phyloP scores from a whole-genome alignment of 2,797 vertebrate species.

The Graptemys geographica region DNA sequence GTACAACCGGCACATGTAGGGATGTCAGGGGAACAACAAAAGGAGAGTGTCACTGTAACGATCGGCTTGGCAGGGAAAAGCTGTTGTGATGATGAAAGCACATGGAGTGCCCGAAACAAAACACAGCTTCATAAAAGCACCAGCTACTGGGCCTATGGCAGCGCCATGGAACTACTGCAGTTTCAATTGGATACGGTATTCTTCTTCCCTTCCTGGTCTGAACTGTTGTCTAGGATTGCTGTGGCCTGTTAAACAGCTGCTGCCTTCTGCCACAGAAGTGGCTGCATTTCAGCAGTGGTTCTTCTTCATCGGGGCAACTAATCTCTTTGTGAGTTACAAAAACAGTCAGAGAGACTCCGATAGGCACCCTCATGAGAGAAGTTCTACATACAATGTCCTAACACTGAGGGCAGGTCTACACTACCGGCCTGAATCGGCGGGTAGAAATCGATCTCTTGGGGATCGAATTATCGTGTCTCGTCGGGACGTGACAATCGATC shows the following conservation, averaged over 20 bases:
- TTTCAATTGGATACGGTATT: rapidly evolving
- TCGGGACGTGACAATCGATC: too few relatives aligned
- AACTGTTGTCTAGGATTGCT: not conserved
- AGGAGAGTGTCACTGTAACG: not conserved
- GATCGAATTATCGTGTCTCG: too few relatives aligned
- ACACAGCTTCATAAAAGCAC: not conserved
- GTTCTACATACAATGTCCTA: rapidly evolving
- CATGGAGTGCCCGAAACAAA: not conserved
- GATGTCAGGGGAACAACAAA: not conserved
- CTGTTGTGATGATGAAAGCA: not conserved
- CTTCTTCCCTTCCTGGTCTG: not conserved
- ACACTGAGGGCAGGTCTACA: not conserved
- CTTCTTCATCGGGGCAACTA: not conserved
- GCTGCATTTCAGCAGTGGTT: not conserved
- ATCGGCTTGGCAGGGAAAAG: not conserved
- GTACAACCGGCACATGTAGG: rapidly evolving
- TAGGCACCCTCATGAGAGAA: not conserved
- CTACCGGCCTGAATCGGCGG: too few relatives aligned
- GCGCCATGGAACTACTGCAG: not conserved
- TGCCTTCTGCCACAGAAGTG: too few relatives aligned
- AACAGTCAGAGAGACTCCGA: rapidly evolving
- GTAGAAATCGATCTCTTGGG: too few relatives aligned
- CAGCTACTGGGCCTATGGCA: not conserved
- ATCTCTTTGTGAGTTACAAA: not conserved
- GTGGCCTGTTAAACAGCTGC: rapidly evolving